Percentiles rank a stretch among this genome's conserved stretches.
These are phyloP conservation scores for Tringa solitaria DNA, from an alignment of 2,113 vertebrate species.

Conservation along the genomic window DNA sequence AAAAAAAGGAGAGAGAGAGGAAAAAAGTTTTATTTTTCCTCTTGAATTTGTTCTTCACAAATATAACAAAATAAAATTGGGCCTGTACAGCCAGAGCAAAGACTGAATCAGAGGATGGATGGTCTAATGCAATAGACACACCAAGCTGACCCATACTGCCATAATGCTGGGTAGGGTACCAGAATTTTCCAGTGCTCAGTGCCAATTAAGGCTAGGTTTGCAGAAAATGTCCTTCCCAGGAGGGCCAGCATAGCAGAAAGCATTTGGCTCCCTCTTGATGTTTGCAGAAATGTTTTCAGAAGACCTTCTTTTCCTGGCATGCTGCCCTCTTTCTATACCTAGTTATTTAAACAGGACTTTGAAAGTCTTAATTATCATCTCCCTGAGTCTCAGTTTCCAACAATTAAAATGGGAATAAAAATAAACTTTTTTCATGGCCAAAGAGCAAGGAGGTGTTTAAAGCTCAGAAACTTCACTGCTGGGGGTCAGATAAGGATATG, in stretches of 20 bases:
- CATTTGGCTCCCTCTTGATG: slow-evolving; percentile 40
- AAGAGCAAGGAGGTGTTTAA: not conserved
- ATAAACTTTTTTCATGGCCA: not conserved
- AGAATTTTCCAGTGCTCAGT: slow-evolving; percentile 43
- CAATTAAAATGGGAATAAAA: not conserved
- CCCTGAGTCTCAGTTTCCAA: not conserved
- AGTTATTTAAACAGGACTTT: slow-evolving; percentile 2
- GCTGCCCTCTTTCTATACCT: not conserved
- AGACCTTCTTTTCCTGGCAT: slow-evolving; percentile 8
- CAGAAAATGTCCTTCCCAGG: slow-evolving; percentile 33
- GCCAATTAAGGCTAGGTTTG: slow-evolving; percentile 51
- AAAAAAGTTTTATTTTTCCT: not conserved
- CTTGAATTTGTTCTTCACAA: not conserved
- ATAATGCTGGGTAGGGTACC: not conserved
- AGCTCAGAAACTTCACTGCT: not conserved
- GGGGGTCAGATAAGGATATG: not conserved
- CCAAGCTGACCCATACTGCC: not conserved
- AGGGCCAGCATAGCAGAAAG: slow-evolving; percentile 19
- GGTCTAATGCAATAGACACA: not conserved
- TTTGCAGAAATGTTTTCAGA: slow-evolving; percentile 47
- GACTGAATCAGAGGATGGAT: not conserved
- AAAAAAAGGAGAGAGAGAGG: accelerated
- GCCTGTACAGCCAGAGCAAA: not conserved
- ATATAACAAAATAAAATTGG: slow-evolving; percentile 2
- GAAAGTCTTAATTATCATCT: not conserved